These are phyloP conservation scores for Serrognathus titanus DNA, from an alignment of 2,888 invertebrate species.

Conservation along the genomic window DNA sequence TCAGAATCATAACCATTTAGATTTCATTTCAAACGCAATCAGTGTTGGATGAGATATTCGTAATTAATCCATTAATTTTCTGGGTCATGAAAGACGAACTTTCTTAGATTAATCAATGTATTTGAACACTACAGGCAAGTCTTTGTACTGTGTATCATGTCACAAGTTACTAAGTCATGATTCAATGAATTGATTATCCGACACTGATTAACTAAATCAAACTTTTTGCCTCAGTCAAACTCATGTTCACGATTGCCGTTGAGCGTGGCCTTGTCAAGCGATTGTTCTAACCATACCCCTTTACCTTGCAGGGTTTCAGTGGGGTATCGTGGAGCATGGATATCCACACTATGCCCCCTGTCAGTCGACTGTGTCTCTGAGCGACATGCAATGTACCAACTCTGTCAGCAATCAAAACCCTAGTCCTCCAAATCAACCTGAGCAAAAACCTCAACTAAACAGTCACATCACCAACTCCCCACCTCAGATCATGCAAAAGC, in stretches of 20 bases:
- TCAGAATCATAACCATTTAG: slow-evolving; percentile 14
- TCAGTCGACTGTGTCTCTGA: slow-evolving; percentile 53
- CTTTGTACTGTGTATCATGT: too few species aligned
- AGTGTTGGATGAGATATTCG: too few species aligned
- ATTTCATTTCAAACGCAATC: slow-evolving; percentile 4
- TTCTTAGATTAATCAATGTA: too few species aligned
- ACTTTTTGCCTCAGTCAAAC: slow-evolving; percentile 7
- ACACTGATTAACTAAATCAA: not conserved
- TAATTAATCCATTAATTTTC: too few species aligned
- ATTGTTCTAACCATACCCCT: slow-evolving; percentile 28
- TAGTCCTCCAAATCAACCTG: slow-evolving; percentile 6
- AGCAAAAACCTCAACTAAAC: slow-evolving; percentile 39
- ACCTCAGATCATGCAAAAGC: slow-evolving; percentile 54
- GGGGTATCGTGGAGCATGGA: slow-evolving; percentile 80
- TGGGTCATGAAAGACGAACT: too few species aligned
- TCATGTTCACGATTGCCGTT: slow-evolving; percentile 46
- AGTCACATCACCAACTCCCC: slow-evolving; percentile 40
- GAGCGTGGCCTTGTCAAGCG: slow-evolving; percentile 44
- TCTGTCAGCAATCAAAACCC: slow-evolving; percentile 4
- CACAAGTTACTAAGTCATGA: too few species aligned
- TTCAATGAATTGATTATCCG: too few species aligned
- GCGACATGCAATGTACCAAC: slow-evolving; percentile 40
- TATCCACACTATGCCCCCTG: slow-evolving; percentile 61
- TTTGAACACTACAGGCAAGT: too few species aligned
- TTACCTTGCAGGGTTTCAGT: slow-evolving; percentile 68